Base-by-base conservation (phyloP, 2,888 invertebrate genomes). In the Doris montereyensis region DNA sequence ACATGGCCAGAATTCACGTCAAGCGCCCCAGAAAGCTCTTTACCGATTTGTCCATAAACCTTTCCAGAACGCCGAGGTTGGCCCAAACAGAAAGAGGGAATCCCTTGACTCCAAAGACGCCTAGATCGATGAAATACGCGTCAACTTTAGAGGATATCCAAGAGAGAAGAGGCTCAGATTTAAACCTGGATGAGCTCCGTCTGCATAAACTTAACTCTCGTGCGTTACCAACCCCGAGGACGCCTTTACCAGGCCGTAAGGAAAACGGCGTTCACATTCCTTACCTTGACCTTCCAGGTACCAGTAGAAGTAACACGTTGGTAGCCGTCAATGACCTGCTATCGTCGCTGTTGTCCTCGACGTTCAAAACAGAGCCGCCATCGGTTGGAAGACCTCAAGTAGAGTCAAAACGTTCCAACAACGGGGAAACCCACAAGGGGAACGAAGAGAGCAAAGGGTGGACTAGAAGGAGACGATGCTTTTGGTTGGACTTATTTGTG, bases 241-340 rank as follows among this genome's bases (percentile, higher is more conserved):
- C 72, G 5, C 52, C 41, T 2, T 1, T 1, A 1, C 52, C 72
- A 1, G 72, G 67, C 5, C n/a, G 72, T 4, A 52, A 28, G 2
- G 74, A 74, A 35, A 74, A 74, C 28, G 74, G 74, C 13, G 74
- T 74, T 28, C 74, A 74, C 60, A 58, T 74, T 3, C 74, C 74
- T 10, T 74, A 74, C 30, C 74, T 74, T 13, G 30, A 74, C 28
- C 57, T 74, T 21, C 74, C 74, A 2, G 30, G n/a, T 3, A 74
- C 74, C 58, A 58, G 58, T 35, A 24, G 74, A 30, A 74, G 74
- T 32, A 74, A 74, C 60, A 74, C 74, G 3, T 8, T 74, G n/a
- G 71, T 71, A 2, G 60, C 57, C 17, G 32, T 28, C 4, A 57
- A 74, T 4, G 74, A 74, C 17, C 30, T 74, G 17, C 30, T 57